phyloP scores from a whole-genome alignment of 2,113 vertebrate species.

The Actenoides hombroni region DNA sequence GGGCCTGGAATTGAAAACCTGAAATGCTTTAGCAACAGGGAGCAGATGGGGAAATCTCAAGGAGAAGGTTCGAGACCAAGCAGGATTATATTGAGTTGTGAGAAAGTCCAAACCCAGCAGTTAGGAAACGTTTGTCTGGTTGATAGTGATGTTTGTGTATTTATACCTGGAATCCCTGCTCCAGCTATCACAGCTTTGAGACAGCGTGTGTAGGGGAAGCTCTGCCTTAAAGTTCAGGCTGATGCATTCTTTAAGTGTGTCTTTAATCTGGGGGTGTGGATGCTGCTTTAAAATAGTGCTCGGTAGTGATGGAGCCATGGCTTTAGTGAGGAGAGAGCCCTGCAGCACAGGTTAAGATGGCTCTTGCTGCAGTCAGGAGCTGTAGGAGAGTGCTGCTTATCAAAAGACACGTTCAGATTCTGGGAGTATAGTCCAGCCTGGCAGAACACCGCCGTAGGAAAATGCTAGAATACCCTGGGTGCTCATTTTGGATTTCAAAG shows the following conservation, averaged over 20 bases:
- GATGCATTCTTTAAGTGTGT: background rate
- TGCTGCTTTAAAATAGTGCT: background rate
- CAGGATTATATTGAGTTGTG: background rate
- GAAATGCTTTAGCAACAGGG: background rate
- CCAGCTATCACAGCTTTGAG: background rate
- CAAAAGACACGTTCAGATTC: background rate
- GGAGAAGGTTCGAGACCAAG: background rate
- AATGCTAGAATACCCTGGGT: accelerated
- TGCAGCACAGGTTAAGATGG: background rate
- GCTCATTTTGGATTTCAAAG: background rate
- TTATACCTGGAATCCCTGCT: background rate
- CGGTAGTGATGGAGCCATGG: accelerated
- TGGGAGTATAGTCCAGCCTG: background rate
- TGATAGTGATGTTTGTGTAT: background rate
- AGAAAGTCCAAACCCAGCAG: background rate
- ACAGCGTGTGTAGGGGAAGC: background rate
- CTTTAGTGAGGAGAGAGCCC: background rate
- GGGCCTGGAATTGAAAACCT: background rate
- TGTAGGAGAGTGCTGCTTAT: accelerated
- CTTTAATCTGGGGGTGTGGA: background rate
- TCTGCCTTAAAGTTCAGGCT: background rate
- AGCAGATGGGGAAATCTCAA: accelerated
- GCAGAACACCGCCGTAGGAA: background rate
- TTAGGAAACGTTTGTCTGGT: background rate
- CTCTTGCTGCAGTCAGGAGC: background rate